Conservation (phyloP, 2,797 vertebrate species). For the Cuculus canorus region DNA sequence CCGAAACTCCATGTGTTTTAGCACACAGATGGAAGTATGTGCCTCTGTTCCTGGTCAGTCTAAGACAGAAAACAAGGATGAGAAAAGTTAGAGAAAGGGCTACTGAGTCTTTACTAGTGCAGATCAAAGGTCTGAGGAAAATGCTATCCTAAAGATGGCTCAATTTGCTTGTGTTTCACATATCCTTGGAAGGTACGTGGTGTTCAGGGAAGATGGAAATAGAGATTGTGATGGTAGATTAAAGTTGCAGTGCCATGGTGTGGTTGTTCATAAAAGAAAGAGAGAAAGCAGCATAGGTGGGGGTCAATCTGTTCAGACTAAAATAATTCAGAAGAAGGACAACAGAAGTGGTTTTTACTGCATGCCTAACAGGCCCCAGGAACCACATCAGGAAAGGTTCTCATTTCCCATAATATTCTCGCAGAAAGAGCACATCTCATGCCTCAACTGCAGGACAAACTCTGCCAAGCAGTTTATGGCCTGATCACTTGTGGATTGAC, state of each 20-base stretch:
- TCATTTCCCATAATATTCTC: neutral
- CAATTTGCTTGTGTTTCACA: neutral
- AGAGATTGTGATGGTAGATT: neutral
- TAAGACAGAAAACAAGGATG: slow-evolving; percentile 16
- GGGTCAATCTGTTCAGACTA: neutral
- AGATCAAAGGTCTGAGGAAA: slow-evolving; percentile 21
- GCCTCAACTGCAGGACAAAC: neutral
- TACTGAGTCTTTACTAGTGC: neutral
- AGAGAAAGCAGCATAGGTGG: neutral
- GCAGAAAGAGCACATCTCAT: neutral
- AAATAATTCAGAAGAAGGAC: neutral
- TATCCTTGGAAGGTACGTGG: neutral
- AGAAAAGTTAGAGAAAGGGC: neutral
- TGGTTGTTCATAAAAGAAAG: neutral
- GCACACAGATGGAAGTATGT: neutral
- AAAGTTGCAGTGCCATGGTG: neutral
- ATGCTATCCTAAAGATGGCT: neutral
- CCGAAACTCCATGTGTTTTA: neutral
- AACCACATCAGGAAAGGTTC: neutral
- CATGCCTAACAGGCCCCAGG: neutral
- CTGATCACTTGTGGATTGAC: neutral
- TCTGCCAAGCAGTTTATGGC: neutral
- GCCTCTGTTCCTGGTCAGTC: neutral
- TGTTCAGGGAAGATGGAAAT: neutral
- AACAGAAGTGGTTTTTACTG: neutral